Percentiles rank a stretch among this genome's conserved stretches.
Evolutionary conservation across 2,888 invertebrate genomes (phyloP).

Genomic region (Poecilus cupreus): DNA sequence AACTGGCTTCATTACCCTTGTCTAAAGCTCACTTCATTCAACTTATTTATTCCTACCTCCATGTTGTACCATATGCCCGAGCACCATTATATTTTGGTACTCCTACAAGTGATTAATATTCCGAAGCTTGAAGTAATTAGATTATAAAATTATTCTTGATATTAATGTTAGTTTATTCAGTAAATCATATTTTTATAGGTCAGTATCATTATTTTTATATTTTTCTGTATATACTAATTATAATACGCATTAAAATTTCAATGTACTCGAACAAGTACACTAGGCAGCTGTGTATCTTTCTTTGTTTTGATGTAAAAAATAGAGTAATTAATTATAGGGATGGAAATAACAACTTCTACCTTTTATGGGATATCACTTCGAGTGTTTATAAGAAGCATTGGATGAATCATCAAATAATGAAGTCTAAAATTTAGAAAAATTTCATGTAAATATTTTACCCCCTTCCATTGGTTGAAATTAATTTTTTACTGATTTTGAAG

Average conservation of each 20-base stretch:
- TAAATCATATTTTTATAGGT: neutral
- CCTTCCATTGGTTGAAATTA: too few species aligned
- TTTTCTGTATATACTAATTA: too few species aligned
- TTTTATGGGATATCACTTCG: neutral
- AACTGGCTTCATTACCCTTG: too few species aligned
- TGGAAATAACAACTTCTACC: neutral
- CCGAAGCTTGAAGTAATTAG: neutral
- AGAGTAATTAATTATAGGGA: neutral
- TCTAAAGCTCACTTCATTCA: too few species aligned
- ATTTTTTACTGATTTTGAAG: too few species aligned
- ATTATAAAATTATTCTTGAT: neutral
- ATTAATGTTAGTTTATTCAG: neutral
- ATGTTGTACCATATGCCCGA: neutral
- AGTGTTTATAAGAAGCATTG: neutral
- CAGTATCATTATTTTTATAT: neutral
- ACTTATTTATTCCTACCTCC: too few species aligned
- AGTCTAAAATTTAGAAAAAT: neutral
- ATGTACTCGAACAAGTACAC: neutral
- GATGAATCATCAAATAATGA: neutral
- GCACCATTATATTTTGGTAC: neutral
- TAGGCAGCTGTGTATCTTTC: neutral
- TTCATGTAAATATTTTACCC: neutral
- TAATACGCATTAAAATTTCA: neutral
- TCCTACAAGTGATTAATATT: neutral
- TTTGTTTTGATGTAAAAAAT: neutral